Conservation (phyloP, 2,888 invertebrate species). For the Sinopyrophorus schimmeli region DNA sequence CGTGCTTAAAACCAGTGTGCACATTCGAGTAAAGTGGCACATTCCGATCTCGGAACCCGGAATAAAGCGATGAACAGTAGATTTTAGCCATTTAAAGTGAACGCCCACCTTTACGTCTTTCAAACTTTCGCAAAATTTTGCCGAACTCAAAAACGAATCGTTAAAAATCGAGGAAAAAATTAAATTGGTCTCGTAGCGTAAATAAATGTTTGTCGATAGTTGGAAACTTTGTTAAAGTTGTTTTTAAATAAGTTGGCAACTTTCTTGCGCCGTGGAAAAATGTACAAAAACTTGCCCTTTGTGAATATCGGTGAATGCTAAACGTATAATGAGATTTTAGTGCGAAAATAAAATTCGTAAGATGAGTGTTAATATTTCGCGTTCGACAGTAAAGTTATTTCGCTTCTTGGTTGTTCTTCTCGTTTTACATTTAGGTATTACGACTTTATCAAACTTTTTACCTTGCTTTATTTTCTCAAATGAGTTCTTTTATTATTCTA, state of each 20-base stretch:
- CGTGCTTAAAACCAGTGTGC: slow-evolving; percentile 14
- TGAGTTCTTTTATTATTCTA: no score
- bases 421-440: slow-evolving; percentile 5
- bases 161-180: not conserved
- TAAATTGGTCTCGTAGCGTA: no score
- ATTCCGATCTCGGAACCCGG: slow-evolving; percentile 22
- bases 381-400: slow-evolving; percentile 4
- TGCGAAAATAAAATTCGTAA: not conserved
- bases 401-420: slow-evolving; percentile 1
- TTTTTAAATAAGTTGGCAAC: no score
- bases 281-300: no score
- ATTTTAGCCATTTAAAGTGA: slow-evolving; percentile 9
- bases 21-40: slow-evolving; percentile 19
- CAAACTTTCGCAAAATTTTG: no score
- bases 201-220: no score
- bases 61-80: slow-evolving; percentile 7
- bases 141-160: no score
- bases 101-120: slow-evolving; percentile 21
- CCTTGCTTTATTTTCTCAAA: no score
- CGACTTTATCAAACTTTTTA: not conserved
- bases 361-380: slow-evolving; percentile 10
- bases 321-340: slow-evolving; percentile 9
- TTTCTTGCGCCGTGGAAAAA: no score
- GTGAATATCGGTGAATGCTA: no score
- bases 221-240: no score